Conservation (phyloP, 1,140 invertebrate species). For the Diachasma alloeum region DNA sequence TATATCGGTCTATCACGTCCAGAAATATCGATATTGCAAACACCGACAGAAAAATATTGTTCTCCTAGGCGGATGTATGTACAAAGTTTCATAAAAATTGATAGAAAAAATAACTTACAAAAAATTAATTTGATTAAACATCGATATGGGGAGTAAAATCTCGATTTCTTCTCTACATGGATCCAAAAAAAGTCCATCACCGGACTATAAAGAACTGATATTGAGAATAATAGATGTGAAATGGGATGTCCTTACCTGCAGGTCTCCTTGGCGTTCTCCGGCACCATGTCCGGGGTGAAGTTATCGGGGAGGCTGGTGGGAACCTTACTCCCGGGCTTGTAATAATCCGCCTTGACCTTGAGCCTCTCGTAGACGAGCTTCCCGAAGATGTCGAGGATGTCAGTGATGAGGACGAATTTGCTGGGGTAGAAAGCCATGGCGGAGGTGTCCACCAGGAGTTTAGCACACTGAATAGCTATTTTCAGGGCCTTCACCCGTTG, state of each 20-base stretch:
- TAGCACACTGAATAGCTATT: conserved; percentile 96
- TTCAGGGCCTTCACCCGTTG: conserved; percentile 95
- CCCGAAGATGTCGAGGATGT: conserved; percentile 96
- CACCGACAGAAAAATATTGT: no score
- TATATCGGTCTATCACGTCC: no score
- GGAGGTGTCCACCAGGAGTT: conserved; percentile 86
- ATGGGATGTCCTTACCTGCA: conserved; percentile 62
- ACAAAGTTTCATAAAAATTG: no score
- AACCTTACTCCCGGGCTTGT: conserved; percentile 66
- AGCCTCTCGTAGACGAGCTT: conserved; percentile 90
- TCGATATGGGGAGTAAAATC: no score
- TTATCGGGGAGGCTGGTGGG: conserved; percentile 71
- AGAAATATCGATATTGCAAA: no score
- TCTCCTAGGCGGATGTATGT: no score
- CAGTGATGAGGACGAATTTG: conserved; percentile 96
- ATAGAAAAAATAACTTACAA: no score
- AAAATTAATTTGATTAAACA: no score
- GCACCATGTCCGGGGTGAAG: conserved; percentile 79
- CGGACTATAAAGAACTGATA: no score
- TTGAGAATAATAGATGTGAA: no score
- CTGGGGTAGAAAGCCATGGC: conserved; percentile 96
- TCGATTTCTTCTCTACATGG: no score
- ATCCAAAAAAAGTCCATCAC: no score
- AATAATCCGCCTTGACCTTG: conserved; percentile 78
- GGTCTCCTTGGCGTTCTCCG: conserved; percentile 92